Percentiles rank a stretch among this genome's conserved stretches.
Evolutionary conservation across 2,797 vertebrate species (phyloP).

Genomic region (Channallabes apus): DNA sequence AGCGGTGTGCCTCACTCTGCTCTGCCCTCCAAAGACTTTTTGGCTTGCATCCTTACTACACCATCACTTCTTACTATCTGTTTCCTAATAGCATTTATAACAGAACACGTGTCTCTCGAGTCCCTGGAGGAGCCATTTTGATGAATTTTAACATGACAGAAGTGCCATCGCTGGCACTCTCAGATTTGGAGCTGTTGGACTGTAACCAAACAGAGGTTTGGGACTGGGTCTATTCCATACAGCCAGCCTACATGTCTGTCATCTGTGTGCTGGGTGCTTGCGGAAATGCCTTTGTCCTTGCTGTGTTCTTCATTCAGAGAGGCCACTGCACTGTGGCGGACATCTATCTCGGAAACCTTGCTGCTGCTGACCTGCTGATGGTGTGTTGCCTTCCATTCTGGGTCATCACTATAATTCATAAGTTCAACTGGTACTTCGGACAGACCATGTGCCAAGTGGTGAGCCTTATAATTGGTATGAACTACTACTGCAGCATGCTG

Average conservation of each 20-base stretch:
- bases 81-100: neutral
- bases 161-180: slow-evolving; percentile 41
- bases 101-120: neutral
- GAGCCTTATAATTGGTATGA: slow-evolving; percentile 74
- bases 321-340: slow-evolving; percentile 80
- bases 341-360: slow-evolving; percentile 87
- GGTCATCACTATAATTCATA: slow-evolving; percentile 76
- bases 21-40: neutral
- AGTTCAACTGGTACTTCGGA: slow-evolving; percentile 84
- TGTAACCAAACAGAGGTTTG: slow-evolving; percentile 67
- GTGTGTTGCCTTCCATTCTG: slow-evolving; percentile 84
- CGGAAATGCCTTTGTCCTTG: slow-evolving; percentile 84
- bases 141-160: slow-evolving; percentile 43
- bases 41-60: neutral
- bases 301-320: slow-evolving; percentile 78
- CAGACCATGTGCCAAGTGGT: slow-evolving; percentile 78
- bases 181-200: slow-evolving; percentile 24
- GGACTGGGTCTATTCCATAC: slow-evolving; percentile 74
- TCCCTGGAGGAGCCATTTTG: slow-evolving; percentile 23
- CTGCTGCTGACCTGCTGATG: slow-evolving; percentile 81
- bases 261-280: slow-evolving; percentile 77
- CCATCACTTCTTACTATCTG: neutral
- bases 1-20: neutral
- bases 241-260: slow-evolving; percentile 82
- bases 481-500: slow-evolving; percentile 83